Percentiles rank a stretch among this genome's conserved stretches.
phyloP scores from a whole-genome alignment of 1,140 invertebrate genomes.

The Vanessa atalanta region DNA sequence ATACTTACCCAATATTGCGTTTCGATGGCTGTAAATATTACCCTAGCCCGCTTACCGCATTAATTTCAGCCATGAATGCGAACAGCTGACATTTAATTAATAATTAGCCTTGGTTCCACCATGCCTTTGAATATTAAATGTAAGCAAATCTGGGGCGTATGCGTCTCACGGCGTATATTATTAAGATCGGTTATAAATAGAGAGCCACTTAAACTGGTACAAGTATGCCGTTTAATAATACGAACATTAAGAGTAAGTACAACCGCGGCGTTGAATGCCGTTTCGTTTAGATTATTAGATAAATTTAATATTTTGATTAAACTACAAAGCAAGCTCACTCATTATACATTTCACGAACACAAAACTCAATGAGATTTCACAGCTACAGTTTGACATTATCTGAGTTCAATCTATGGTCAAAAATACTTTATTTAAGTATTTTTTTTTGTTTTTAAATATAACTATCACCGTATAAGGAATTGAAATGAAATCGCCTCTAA shows the following conservation, averaged over 20 bases:
- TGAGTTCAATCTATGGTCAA: no score
- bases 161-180: neutral
- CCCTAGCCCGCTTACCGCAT: neutral
- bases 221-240: neutral
- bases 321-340: neutral
- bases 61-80: neutral
- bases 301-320: neutral
- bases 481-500: no score
- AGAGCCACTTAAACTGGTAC: neutral
- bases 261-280: neutral
- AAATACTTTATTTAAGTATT: no score
- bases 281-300: neutral
- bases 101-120: neutral
- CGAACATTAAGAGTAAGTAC: neutral
- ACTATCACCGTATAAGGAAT: no score
- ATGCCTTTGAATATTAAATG: conserved; percentile 6
- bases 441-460: no score
- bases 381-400: no score
- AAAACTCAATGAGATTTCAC: neutral
- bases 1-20: neutral
- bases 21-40: conserved; percentile 1
- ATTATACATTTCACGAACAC: no score
- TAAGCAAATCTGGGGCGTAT: neutral
- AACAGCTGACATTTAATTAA: conserved; percentile 11
- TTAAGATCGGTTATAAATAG: conserved; percentile 1